Conservation (phyloP, 1,140 invertebrate genomes). For the Leptopilina clavipes region DNA sequence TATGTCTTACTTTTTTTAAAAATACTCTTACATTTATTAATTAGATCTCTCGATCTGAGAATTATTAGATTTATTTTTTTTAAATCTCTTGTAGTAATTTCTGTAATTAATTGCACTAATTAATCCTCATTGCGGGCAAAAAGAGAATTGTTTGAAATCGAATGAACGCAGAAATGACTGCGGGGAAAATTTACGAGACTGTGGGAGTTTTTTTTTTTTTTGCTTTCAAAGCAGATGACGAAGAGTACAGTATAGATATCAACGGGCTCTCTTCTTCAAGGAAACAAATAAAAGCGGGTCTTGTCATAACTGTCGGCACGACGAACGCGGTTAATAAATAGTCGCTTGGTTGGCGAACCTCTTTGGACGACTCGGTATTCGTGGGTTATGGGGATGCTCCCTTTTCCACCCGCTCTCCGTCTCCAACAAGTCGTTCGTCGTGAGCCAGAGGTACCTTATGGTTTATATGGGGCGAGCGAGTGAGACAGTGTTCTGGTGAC, state of each 20-base stretch:
- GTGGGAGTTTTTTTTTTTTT: too few species aligned
- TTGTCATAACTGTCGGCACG: conserved; percentile 56
- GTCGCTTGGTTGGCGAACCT: conserved; percentile 37
- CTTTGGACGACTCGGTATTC: conserved; percentile 24
- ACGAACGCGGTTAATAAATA: conserved; percentile 56
- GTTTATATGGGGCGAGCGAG: conserved; percentile 47
- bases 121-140: too few species aligned
- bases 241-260: conserved; percentile 41
- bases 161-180: too few species aligned
- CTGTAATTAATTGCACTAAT: too few species aligned
- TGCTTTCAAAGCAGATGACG: not conserved
- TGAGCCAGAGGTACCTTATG: conserved; percentile 7
- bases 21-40: conserved; percentile 26
- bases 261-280: conserved; percentile 30
- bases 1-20: conserved; percentile 45
- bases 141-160: too few species aligned
- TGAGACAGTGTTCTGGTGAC: conserved; percentile 70
- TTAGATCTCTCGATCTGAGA: too few species aligned
- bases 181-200: too few species aligned
- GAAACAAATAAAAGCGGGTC: conserved; percentile 50
- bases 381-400: conserved; percentile 42
- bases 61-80: too few species aligned
- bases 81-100: too few species aligned
- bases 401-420: conserved; percentile 5
- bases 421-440: conserved; percentile 4